Evolutionary conservation across 1,140 invertebrate genomes (phyloP).

Genomic region (Zaprionus africanus): DNA sequence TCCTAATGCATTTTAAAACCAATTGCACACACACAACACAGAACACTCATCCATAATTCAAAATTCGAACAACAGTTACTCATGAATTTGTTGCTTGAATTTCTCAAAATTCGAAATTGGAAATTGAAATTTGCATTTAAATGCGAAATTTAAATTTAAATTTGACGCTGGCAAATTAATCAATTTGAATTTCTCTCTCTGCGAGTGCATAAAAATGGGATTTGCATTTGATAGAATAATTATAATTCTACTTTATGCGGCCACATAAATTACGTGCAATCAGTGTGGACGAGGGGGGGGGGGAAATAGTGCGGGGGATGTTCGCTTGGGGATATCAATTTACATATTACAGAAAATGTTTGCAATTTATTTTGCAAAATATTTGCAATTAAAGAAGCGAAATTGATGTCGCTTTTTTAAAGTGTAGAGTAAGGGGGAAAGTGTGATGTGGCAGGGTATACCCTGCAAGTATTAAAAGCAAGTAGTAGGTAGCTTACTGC

Average conservation of each 20-base stretch:
- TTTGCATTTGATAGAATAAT: conserved; percentile 49
- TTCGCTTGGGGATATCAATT: conserved; percentile 24
- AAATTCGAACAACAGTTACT: not conserved
- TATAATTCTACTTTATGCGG: conserved; percentile 34
- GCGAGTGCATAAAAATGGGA: conserved; percentile 20
- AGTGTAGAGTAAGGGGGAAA: not conserved
- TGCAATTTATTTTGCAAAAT: conserved; percentile 24
- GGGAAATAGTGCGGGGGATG: not conserved
- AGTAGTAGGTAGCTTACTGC: too few relatives aligned
- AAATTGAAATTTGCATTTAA: conserved; percentile 36
- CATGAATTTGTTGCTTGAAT: not conserved
- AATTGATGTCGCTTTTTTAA: conserved; percentile 8
- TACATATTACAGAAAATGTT: conserved; percentile 29
- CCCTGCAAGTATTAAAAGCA: not conserved
- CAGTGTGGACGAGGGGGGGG: not conserved
- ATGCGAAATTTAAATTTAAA: conserved; percentile 12
- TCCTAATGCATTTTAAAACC: conserved; percentile 21
- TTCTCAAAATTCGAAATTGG: conserved; percentile 8
- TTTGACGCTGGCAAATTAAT: conserved; percentile 27
- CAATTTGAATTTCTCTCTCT: conserved; percentile 13
- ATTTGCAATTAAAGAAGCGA: conserved; percentile 21
- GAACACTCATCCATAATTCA: conserved; percentile 9
- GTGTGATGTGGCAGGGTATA: not conserved
- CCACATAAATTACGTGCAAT: conserved; percentile 47
- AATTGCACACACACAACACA: not conserved